Evolutionary conservation across 1,140 invertebrate genomes (phyloP).

Genomic region (Coptotermes formosanus): DNA sequence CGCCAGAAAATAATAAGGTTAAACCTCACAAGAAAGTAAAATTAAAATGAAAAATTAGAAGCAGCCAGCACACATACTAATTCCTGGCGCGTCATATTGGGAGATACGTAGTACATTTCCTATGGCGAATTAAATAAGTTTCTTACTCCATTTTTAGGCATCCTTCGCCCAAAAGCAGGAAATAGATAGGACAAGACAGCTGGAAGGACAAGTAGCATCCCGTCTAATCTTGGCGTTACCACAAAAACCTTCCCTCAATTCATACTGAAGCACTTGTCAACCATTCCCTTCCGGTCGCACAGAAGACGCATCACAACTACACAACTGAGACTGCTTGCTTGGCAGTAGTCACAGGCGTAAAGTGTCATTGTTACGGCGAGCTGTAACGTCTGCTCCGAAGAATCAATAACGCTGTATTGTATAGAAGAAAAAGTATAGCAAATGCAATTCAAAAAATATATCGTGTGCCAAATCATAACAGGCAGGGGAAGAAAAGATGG

Average conservation of each 20-base stretch:
- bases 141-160: not conserved
- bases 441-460: too few relatives aligned
- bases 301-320: not conserved
- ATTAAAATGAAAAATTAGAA: too few relatives aligned
- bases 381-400: not conserved
- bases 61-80: too few relatives aligned
- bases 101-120: too few relatives aligned
- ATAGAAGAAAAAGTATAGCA: too few relatives aligned
- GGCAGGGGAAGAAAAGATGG: too few relatives aligned
- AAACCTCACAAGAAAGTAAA: too few relatives aligned
- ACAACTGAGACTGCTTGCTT: too few relatives aligned
- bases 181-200: not conserved
- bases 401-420: too few relatives aligned
- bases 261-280: not conserved
- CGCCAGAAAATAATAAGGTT: too few relatives aligned
- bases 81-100: too few relatives aligned
- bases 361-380: not conserved
- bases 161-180: not conserved
- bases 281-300: not conserved
- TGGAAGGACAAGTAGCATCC: not conserved
- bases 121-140: not conserved
- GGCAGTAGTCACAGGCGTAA: not conserved
- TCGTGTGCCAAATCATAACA: too few relatives aligned
- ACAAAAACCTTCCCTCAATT: not conserved
- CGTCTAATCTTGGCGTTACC: not conserved